These are phyloP conservation scores for Flexamia atlantica DNA, from an alignment of 2,888 invertebrate genomes.

Conservation along the genomic window DNA sequence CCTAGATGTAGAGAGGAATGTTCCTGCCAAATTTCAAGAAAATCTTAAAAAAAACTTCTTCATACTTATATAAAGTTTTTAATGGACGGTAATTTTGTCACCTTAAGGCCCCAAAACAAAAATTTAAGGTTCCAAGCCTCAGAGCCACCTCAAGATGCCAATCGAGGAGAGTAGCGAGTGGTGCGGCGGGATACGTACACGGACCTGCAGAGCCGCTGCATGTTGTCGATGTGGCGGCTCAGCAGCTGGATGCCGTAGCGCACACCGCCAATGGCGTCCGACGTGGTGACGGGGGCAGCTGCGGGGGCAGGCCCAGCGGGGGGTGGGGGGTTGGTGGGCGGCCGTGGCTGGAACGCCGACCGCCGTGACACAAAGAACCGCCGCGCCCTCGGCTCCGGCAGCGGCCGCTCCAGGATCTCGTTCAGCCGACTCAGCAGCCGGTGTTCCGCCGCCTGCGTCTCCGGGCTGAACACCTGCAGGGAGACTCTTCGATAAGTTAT, in stretches of 20 bases:
- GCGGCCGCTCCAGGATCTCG: conserved; percentile 65
- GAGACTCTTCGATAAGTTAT: no score
- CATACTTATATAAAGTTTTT: no score
- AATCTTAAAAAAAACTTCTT: no score
- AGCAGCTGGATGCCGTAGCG: conserved; percentile 72
- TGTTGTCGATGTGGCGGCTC: conserved; percentile 73
- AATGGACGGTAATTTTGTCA: no score
- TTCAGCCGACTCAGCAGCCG: conserved; percentile 65
- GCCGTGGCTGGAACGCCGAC: conserved; percentile 74
- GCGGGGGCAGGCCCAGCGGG: conserved; percentile 63
- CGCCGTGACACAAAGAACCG: conserved; percentile 67
- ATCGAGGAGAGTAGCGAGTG: background rate
- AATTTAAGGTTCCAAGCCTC: no score
- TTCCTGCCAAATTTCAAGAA: no score
- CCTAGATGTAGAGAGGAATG: no score
- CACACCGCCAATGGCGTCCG: conserved; percentile 73
- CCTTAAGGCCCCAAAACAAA: no score
- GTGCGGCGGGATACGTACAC: conserved; percentile 14
- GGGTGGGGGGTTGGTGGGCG: conserved; percentile 65
- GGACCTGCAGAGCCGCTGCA: conserved; percentile 73
- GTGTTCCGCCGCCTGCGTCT: conserved; percentile 64
- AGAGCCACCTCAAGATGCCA: no score
- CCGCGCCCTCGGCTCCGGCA: conserved; percentile 59
- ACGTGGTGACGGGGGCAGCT: conserved; percentile 74
- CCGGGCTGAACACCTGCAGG: conserved; percentile 66